Percentiles rank a stretch among this genome's conserved stretches.
Evolutionary conservation across 2,113 vertebrate species (phyloP).

Genomic region (Xenopus laevis): DNA sequence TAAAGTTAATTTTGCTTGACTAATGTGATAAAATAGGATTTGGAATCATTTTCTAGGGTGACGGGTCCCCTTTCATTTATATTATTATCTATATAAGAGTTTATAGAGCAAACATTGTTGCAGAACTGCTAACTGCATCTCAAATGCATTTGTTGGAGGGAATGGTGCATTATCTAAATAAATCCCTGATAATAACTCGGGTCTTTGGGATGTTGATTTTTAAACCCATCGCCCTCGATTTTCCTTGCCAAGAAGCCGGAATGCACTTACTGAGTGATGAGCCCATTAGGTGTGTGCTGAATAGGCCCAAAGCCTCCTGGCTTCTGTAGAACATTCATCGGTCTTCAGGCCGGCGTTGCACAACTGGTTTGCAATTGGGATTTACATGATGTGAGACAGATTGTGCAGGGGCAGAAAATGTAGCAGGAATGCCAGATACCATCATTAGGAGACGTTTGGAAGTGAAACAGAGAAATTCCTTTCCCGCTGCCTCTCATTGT

Average conservation of each 20-base stretch:
- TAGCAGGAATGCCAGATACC: slow-evolving; percentile 29
- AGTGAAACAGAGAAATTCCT: slow-evolving; percentile 40
- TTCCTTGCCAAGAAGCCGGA: background rate
- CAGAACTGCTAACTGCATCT: too few species aligned
- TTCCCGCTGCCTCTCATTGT: slow-evolving; percentile 17
- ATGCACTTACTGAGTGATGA: slow-evolving; percentile 4
- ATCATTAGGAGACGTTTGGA: slow-evolving; percentile 42
- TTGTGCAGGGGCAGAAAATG: slow-evolving; percentile 32
- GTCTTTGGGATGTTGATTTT: background rate
- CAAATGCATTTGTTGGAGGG: too few species aligned
- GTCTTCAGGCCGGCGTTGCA: background rate
- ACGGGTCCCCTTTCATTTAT: too few species aligned
- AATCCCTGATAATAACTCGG: background rate
- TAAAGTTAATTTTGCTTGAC: too few species aligned
- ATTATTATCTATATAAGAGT: too few species aligned
- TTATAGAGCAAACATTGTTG: too few species aligned
- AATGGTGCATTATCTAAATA: background rate
- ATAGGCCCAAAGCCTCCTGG: background rate
- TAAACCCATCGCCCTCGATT: background rate
- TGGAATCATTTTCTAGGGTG: too few species aligned
- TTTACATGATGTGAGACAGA: slow-evolving; percentile 33
- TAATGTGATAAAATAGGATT: too few species aligned
- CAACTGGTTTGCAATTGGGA: slow-evolving; percentile 9
- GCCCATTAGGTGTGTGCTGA: background rate
- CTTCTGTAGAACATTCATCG: slow-evolving; percentile 12